A percentile compares a stretch with the other conserved stretches of the same genome.
Conservation (phyloP, 2,888 invertebrate species). For the Aproaerema taeniolella region DNA sequence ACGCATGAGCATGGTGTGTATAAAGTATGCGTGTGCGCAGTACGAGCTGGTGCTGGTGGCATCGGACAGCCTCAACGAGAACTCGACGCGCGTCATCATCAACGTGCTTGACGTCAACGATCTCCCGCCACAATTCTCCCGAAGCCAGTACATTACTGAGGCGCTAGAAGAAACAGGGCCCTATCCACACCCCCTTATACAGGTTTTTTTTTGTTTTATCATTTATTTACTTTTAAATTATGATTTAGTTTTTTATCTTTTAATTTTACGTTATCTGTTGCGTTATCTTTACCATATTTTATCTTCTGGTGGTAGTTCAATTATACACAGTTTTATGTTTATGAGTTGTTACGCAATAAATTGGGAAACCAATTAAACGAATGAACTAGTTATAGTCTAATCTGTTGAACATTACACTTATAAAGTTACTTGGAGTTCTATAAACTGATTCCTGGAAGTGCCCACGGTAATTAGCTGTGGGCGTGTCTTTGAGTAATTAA, state of each 20-base stretch:
- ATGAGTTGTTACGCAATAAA: too few relatives aligned
- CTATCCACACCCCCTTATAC: conserved; percentile 82
- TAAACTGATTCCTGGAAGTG: too few relatives aligned
- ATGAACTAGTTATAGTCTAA: too few relatives aligned
- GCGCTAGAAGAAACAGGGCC: conserved; percentile 87
- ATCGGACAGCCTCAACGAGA: conserved; percentile 93
- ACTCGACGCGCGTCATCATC: conserved; percentile 89
- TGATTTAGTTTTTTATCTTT: neutral
- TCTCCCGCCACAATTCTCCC: conserved; percentile 88
- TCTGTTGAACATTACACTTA: too few relatives aligned
- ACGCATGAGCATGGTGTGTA: conserved; percentile 67
- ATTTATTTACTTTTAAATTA: conserved; percentile 33
- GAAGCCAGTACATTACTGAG: conserved; percentile 82
- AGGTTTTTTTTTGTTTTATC: conserved; percentile 79
- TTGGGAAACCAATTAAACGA: too few relatives aligned
- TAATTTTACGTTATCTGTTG: too few relatives aligned
- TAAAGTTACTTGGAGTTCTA: too few relatives aligned
- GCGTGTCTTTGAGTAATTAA: too few relatives aligned
- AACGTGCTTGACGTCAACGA: conserved; percentile 93
- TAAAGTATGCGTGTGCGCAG: conserved; percentile 76
- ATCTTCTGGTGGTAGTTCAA: too few relatives aligned
- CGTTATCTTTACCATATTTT: too few relatives aligned
- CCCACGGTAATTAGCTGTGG: too few relatives aligned
- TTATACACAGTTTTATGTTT: too few relatives aligned
- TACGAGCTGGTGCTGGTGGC: conserved; percentile 93